Base-by-base conservation (phyloP, 2,888 invertebrate genomes). In the Drosophila falleni region DNA sequence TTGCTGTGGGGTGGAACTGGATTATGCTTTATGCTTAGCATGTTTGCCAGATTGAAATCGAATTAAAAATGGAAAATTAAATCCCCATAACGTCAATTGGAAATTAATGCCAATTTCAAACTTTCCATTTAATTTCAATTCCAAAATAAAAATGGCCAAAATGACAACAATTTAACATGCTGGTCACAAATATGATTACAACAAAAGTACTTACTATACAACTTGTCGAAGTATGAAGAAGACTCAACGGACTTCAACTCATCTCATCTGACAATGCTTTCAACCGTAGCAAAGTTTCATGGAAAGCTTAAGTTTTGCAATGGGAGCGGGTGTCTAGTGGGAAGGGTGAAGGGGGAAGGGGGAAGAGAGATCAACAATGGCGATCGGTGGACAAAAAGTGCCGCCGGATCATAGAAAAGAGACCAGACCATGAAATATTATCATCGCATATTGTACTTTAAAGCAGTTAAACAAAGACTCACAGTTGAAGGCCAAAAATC, bases 1-100 rank as follows among this genome's bases (percentile, higher is more conserved):
- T 63, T 63, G 11, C n/a, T 16, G 46, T 42, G 55, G 79, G 66
- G 62, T 65, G 63, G 67, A 62, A 71, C 58, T 71, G 84, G 80
- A 84, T 84, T 82, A 80, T 60, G 69, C 62, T 73, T 33, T 73
- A 78, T 73, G 77, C 78, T 56, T 59, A 50, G 73, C 73, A 74
- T 82, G 81, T 86, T 78, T 80, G 66, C 72, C 81, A 80, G 85
- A 86, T 86, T 86, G 85, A 87, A 86, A 75, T 85, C 77, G 85
- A 86, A 86, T 86, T 85, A 87, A 86, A 85, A 83, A 83, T 80
- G 81, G 74, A 79, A 82, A 81, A 73, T 87, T 84, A 85, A 85
- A 84, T 72, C 64, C 67, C 62, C 71, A 63, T 53, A 62, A 60
- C 71, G 64, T 71, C 79, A 73, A 73, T 78, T 78, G 41, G 41